Evolutionary conservation across 1,140 invertebrate genomes (phyloP), one percentile per base, ranked within the genome.

Genomic region (Trachymyrmex septentrionalis): DNA sequence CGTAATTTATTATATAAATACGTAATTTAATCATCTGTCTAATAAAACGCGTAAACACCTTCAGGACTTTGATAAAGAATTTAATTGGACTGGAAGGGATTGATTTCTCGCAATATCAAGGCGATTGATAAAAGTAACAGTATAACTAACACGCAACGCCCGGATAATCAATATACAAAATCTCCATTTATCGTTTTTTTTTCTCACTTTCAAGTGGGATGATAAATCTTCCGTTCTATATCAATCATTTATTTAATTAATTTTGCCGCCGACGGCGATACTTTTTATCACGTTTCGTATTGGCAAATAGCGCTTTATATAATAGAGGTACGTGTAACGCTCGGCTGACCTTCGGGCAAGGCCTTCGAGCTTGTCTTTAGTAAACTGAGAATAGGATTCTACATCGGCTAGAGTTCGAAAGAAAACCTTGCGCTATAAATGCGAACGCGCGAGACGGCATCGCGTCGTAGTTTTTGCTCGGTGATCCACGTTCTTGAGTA

Each of bases 341-440:
- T 84, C 24, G 27, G 12, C 27, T 19, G 55, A 63, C 80, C 80
- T 84, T 84, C 69, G 59, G 0, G 55, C 80, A 48, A 73, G 80
- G 55, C 71, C 80, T 82, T 48, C 38, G 38, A 14, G 38, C 14
- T 21, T 48, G 69, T 63, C 80, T 69, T 75, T 27, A 48, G 44
- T 75, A 84, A 84, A 84, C 69, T 75, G 80, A 84, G 69, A 84
- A 84, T 84, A 73, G 55, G 55, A 84, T 61, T 30, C 69, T 48
- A 48, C 69, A 48, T 84, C 53, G 78, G 24, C 53, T 61, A 73
- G 16, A 72, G 55, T 63, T 84, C 57, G 55, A 84, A 84, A 75
- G 80, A 84, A 84, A 75, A 84, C 69, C 80, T 84, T 84, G 55
- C 80, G 67, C 80, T 84, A 84, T 84, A 73, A 84, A 73, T 84